Evolutionary conservation across 2,113 vertebrate genomes (phyloP), one percentile per base, ranked within the genome.

Genomic region (Rhabdornis inornatus): DNA sequence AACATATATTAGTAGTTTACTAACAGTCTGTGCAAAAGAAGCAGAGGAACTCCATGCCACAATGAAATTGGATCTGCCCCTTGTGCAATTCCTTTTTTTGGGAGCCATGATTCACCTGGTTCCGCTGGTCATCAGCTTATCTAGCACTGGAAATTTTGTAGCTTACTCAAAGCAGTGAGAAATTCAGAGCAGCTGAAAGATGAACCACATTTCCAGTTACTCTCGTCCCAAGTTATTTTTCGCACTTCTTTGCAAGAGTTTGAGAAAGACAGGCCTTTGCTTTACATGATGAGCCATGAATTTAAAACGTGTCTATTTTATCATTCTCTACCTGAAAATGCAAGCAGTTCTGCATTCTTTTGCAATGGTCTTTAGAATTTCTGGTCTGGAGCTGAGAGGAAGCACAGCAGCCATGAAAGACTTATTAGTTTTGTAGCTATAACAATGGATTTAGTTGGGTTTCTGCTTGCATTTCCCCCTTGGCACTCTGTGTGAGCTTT

Each of bases 51-150:
- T 56, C 23, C 22, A 11, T 2, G 35, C 44, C 28, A 33, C 52
- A 35, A 1, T 23, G 78, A 94, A 94, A 96, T 49, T 42, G 90
- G 89, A 96, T 85, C 69, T 25, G 39, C 28, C 49, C 11, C 59
- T 90, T 79, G 59, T 12, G 83, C 75, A 66, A 44, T 6, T 24
- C 39, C 28, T 78, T 49, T 70, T 92, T 93, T 68, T 45, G 2
- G 6, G 30, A 63, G 81, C 80, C 5, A 3, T 97, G 96, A 97
- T 74, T 97, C 95, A 94, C 83, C 83, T 91, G 69, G 47, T 16
- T 69, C 68, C 1, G 1, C 18, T 95, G 81, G 23, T 57, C 94
- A 83, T 22, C 56, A 49, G 76, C 31, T 82, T 42, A 45, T 20
- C 85, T 9, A 8, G 9, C 15, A 20, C 55, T 35, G 68, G 61